These are phyloP conservation scores for Gorsachius magnificus DNA, from an alignment of 2,797 vertebrate species.

Conservation along the genomic window DNA sequence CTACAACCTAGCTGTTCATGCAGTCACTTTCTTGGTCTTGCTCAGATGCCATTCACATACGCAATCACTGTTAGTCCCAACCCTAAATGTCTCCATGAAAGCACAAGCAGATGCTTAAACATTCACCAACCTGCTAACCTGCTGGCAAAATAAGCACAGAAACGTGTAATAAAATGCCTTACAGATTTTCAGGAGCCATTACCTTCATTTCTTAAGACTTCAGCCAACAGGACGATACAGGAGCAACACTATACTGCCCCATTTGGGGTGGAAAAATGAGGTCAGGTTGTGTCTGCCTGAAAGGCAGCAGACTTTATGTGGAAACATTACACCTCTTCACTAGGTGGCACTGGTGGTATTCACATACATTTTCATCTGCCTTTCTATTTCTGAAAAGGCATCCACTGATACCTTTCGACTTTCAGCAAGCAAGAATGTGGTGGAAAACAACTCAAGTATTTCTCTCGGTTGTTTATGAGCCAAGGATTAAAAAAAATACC, in stretches of 20 bases:
- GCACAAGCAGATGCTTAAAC: not conserved
- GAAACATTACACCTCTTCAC: fast-evolving
- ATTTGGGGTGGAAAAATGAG: not conserved
- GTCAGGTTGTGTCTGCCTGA: not conserved
- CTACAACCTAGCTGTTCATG: not conserved
- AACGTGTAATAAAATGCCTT: not conserved
- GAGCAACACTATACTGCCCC: not conserved
- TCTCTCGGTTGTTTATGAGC: conserved; percentile 28
- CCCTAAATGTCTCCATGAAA: not conserved
- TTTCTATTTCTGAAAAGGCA: not conserved
- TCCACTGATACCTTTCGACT: not conserved
- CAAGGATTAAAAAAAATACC: not conserved
- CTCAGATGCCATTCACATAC: not conserved
- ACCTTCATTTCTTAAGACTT: not conserved
- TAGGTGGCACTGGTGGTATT: conserved; percentile 76
- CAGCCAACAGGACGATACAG: not conserved
- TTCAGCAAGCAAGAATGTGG: conserved; percentile 16
- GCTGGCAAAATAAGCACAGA: not conserved
- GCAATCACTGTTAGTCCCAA: not conserved
- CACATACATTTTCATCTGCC: not conserved
- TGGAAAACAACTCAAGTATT: conserved; percentile 56
- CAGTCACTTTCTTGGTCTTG: not conserved
- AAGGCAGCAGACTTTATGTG: not conserved
- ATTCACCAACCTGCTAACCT: not conserved
- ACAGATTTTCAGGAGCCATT: not conserved